Percentiles rank a stretch among this genome's conserved stretches.
Conservation (phyloP, 35 echinoderm and acorn worm genomes). For the Ptychodera flava region DNA sequence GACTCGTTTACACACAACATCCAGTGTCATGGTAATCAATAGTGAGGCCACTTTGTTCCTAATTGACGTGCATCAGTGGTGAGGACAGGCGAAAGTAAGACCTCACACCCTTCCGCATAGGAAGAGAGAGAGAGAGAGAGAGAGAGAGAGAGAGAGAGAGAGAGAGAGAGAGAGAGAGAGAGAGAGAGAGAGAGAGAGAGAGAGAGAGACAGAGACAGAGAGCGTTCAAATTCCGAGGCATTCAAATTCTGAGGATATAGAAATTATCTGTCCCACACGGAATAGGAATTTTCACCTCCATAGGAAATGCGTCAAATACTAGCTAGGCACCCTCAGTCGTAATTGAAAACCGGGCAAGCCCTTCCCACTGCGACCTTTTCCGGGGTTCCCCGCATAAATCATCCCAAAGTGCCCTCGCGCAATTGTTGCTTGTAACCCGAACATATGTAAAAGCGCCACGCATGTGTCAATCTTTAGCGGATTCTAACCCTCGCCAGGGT, state of each 20-base stretch:
- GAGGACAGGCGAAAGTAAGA: neutral
- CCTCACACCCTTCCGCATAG: too few species aligned
- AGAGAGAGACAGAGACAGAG: too few species aligned
- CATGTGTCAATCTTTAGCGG: neutral
- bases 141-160: too few species aligned
- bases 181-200: too few species aligned
- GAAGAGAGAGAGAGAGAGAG: too few species aligned
- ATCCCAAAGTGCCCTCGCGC: neutral
- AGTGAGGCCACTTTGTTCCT: neutral
- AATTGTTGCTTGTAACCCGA: neutral
- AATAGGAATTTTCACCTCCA: too few species aligned
- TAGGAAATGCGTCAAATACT: too few species aligned
- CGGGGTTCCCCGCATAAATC: neutral
- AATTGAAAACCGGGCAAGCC: neutral
- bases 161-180: too few species aligned
- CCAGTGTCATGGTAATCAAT: neutral
- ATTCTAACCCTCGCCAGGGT: neutral
- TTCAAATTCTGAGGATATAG: too few species aligned
- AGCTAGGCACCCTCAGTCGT: too few species aligned
- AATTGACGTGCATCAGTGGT: neutral
- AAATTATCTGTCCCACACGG: too few species aligned
- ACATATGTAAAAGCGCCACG: neutral
- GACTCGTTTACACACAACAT: neutral
- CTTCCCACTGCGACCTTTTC: neutral
- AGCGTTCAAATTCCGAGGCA: too few species aligned